Conservation (phyloP, 2,888 invertebrate genomes). For the Xylota sylvarum region DNA sequence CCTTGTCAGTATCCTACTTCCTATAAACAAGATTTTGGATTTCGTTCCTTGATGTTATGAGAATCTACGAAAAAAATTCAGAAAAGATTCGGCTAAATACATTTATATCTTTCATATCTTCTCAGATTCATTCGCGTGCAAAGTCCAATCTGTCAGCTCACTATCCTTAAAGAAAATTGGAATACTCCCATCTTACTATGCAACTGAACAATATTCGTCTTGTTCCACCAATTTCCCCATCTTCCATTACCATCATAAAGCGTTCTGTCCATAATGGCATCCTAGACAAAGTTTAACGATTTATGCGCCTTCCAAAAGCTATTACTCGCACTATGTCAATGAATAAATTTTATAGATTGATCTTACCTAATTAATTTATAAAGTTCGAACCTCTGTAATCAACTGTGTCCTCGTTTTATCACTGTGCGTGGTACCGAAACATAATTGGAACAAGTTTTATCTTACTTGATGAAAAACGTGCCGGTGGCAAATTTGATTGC, state of each 20-base stretch:
- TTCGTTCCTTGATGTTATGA: too few relatives aligned
- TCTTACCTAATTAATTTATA: conserved; percentile 3
- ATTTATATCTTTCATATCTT: too few relatives aligned
- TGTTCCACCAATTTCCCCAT: too few relatives aligned
- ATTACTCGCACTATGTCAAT: background rate
- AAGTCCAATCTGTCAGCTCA: too few relatives aligned
- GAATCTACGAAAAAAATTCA: too few relatives aligned
- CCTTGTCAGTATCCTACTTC: too few relatives aligned
- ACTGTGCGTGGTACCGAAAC: background rate
- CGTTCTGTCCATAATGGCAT: background rate
- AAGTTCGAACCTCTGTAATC: background rate
- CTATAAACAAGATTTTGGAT: too few relatives aligned
- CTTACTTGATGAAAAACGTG: conserved; percentile 3
- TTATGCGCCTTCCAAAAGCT: background rate
- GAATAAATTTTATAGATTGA: background rate
- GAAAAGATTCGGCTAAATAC: too few relatives aligned
- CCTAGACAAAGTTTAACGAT: background rate
- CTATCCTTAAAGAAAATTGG: too few relatives aligned
- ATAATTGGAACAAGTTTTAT: background rate
- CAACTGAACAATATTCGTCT: too few relatives aligned
- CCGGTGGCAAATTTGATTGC: background rate
- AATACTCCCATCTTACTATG: too few relatives aligned
- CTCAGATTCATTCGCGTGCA: too few relatives aligned
- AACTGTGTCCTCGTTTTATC: background rate
- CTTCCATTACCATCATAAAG: background rate